Evolutionary conservation across 2,797 vertebrate genomes (phyloP).

Genomic region (Semaprochilodus insignis): DNA sequence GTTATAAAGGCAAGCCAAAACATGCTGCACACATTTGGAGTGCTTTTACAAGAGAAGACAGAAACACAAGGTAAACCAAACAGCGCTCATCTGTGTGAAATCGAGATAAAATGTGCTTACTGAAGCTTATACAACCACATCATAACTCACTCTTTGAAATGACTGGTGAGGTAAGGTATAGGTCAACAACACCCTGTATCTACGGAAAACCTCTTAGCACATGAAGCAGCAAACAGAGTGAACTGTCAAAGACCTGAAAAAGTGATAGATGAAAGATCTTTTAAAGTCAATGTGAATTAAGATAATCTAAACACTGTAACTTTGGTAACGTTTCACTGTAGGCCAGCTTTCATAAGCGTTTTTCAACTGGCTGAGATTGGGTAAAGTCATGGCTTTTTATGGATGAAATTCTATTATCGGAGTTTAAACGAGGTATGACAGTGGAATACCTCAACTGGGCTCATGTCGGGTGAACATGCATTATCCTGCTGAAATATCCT

Average conservation of each 20-base stretch:
- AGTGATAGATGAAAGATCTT: background rate
- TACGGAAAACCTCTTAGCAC: slow-evolving; percentile 15
- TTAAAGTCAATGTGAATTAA: no score
- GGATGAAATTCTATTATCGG: no score
- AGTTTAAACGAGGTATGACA: no score
- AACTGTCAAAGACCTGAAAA: background rate
- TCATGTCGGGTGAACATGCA: no score
- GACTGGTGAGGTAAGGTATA: slow-evolving; percentile 2
- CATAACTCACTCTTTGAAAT: slow-evolving; percentile 35
- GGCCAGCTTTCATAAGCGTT: no score
- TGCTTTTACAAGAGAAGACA: background rate
- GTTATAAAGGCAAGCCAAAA: background rate
- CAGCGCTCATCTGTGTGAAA: background rate
- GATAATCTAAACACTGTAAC: no score
- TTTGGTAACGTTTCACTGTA: no score
- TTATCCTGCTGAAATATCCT: no score
- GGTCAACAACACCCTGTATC: slow-evolving; percentile 46
- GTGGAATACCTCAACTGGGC: no score
- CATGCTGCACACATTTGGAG: background rate
- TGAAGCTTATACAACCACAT: slow-evolving; percentile 51
- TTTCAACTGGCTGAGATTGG: no score
- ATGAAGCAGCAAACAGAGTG: background rate
- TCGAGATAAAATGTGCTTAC: background rate
- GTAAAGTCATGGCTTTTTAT: no score
- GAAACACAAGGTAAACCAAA: slow-evolving; percentile 4